Conservation (phyloP, 2,888 invertebrate species). For the Iselma pallidipennis region DNA sequence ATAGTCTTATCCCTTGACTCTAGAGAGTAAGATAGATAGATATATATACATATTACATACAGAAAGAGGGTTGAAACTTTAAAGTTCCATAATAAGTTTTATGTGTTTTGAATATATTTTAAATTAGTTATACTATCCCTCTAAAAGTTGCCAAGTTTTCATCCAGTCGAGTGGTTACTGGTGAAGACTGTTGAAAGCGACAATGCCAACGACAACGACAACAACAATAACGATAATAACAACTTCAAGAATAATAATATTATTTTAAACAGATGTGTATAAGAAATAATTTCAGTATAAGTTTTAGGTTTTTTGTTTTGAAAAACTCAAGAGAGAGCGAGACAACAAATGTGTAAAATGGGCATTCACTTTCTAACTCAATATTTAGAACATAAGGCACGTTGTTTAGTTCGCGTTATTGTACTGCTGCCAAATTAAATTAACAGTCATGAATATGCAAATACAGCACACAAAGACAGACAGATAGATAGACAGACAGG, state of each 20-base stretch:
- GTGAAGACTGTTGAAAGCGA: neutral
- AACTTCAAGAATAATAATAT: neutral
- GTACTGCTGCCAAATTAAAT: slow-evolving; percentile 31
- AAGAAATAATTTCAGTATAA: too few relatives aligned
- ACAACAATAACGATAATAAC: neutral
- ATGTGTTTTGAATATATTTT: neutral
- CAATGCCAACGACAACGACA: neutral
- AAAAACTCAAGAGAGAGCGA: neutral
- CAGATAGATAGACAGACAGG: neutral
- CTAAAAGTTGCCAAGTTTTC: neutral
- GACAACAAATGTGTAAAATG: too few relatives aligned
- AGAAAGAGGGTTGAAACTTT: neutral
- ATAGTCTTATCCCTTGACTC: neutral
- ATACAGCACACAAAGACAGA: slow-evolving; percentile 2
- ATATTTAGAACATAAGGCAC: slow-evolving; percentile 22
- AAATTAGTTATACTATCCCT: neutral
- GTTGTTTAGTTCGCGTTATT: slow-evolving; percentile 29
- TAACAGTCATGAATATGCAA: slow-evolving; percentile 36
- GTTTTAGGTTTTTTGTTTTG: too few relatives aligned
- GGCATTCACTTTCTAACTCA: slow-evolving; percentile 14
- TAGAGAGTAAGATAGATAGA: neutral
- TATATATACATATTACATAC: neutral
- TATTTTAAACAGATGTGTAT: slow-evolving; percentile 4
- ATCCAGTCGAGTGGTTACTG: neutral
- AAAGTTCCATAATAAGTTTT: neutral